These are phyloP conservation scores for Odobenus rosmarus DNA, from an alignment of 2,113 vertebrate genomes.

Conservation along the genomic window DNA sequence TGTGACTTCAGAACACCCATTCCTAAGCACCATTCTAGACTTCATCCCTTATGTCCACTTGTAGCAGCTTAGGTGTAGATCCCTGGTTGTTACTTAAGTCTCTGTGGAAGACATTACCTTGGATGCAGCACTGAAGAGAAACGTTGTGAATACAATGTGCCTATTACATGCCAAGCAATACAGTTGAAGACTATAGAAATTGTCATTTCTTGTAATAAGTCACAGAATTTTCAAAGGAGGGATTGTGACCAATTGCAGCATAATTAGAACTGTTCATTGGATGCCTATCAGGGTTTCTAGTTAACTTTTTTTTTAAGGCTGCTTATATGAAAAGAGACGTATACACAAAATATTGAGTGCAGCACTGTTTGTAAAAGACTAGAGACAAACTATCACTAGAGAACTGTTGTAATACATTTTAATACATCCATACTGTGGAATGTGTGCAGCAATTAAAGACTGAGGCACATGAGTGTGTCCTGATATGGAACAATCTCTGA, in stretches of 20 bases:
- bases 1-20: neutral
- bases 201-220: constrained; percentile 9
- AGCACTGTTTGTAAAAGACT: constrained; percentile 4
- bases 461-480: neutral
- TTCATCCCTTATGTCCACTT: neutral
- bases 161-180: neutral
- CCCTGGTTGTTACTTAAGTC: neutral
- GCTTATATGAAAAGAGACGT: neutral
- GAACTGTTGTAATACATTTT: neutral
- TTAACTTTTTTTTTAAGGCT: neutral
- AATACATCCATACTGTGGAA: neutral
- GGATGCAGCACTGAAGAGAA: constrained; percentile 15
- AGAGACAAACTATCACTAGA: neutral
- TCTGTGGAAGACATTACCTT: neutral
- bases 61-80: neutral
- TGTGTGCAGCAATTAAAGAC: neutral
- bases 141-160: neutral
- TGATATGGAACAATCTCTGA: neutral
- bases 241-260: neutral
- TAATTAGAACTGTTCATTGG: neutral
- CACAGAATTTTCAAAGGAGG: constrained; percentile 28
- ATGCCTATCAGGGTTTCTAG: neutral
- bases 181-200: neutral
- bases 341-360: neutral
- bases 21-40: neutral